Percentiles rank a stretch among this genome's conserved stretches.
phyloP scores from a whole-genome alignment of 2,888 invertebrate species.

The Cephalotes varians region DNA sequence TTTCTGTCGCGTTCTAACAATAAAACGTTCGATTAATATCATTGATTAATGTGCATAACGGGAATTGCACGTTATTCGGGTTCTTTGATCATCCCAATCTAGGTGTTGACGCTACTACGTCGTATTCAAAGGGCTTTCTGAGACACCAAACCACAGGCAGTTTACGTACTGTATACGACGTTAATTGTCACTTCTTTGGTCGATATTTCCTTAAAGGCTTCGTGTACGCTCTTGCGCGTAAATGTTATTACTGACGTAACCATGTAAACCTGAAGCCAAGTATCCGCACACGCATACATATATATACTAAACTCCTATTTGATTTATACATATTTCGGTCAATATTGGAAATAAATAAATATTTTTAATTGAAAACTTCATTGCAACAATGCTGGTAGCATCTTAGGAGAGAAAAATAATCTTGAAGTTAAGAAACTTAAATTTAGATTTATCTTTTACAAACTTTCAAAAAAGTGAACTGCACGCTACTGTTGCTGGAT shows the following conservation, averaged over 20 bases:
- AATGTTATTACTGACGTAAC: constrained; percentile 56
- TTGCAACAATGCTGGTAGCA: neutral
- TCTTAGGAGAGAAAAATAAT: neutral
- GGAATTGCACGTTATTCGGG: neutral
- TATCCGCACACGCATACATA: neutral
- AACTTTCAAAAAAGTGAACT: neutral
- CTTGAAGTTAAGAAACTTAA: constrained; percentile 11
- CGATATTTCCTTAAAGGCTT: constrained; percentile 47
- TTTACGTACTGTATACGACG: constrained; percentile 20
- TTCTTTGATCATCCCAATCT: constrained; percentile 46
- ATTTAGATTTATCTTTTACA: neutral
- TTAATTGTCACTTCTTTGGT: constrained; percentile 47
- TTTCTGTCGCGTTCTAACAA: neutral
- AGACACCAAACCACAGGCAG: constrained; percentile 43
- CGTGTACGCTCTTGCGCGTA: constrained; percentile 16
- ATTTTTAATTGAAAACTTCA: neutral
- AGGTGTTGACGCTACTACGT: constrained; percentile 32
- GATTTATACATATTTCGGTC: neutral
- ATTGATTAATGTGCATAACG: constrained; percentile 13
- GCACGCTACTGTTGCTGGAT: neutral
- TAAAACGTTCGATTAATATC: neutral
- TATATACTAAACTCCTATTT: neutral
- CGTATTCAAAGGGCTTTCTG: constrained; percentile 39
- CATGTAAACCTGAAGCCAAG: constrained; percentile 19
- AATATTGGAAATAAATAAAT: constrained; percentile 16